These are phyloP conservation scores for Tokudaia tokunoshimensis DNA, from an alignment of 2,797 vertebrate genomes.

Conservation along the genomic window DNA sequence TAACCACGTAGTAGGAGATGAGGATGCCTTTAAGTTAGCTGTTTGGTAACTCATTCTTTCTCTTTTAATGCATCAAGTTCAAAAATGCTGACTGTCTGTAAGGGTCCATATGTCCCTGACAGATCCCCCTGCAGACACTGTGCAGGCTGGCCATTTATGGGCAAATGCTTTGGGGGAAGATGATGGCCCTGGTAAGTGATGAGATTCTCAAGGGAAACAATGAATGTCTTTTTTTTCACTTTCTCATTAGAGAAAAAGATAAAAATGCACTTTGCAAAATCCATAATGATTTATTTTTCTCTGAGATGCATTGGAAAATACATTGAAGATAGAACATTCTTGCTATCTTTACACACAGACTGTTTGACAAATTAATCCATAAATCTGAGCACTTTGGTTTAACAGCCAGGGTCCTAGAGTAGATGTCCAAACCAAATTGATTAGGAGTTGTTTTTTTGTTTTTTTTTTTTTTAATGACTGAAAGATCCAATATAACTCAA, in stretches of 20 bases:
- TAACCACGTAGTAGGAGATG: background rate
- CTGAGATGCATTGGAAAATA: slow-evolving; percentile 23
- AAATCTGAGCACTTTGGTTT: background rate
- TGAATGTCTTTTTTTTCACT: slow-evolving; percentile 54
- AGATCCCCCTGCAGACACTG: background rate
- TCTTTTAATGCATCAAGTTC: slow-evolving; percentile 43
- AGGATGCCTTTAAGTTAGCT: background rate
- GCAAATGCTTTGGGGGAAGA: slow-evolving; percentile 16
- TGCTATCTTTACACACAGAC: background rate
- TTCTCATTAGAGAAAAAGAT: slow-evolving; percentile 55
- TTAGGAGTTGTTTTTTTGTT: background rate
- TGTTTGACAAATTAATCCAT: slow-evolving; percentile 41
- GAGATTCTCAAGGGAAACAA: slow-evolving; percentile 31
- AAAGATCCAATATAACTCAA: background rate
- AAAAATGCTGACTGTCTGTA: background rate
- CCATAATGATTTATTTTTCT: slow-evolving; percentile 60
- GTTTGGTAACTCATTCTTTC: background rate
- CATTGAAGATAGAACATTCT: background rate
- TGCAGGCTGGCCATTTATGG: background rate
- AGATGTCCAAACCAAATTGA: background rate
- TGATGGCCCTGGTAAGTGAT: slow-evolving; percentile 46
- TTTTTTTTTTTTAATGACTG: background rate
- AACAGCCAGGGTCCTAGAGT: background rate
- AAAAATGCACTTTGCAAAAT: slow-evolving; percentile 59
- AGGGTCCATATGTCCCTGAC: background rate